Conservation (phyloP, 2,888 invertebrate genomes). For the Lasioglossum vierecki region DNA sequence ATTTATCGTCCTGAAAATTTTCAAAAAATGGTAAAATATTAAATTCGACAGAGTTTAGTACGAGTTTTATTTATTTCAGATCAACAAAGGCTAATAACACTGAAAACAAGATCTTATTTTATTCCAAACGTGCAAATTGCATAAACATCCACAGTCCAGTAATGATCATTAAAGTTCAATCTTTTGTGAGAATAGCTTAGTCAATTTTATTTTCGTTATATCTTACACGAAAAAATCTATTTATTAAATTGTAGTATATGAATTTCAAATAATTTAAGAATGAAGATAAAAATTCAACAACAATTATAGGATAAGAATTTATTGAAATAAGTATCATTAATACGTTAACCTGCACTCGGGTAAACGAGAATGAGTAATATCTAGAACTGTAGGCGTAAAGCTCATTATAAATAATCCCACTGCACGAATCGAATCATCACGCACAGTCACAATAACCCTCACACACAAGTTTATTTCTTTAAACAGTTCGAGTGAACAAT, state of each 20-base stretch:
- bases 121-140: too few relatives aligned
- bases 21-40: too few relatives aligned
- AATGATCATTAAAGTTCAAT: too few relatives aligned
- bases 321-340: background rate
- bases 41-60: too few relatives aligned
- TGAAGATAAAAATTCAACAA: background rate
- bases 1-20: too few relatives aligned
- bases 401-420: constrained; percentile 12
- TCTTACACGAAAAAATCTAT: background rate
- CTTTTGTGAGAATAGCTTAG: background rate
- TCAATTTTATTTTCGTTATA: background rate
- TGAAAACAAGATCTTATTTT: too few relatives aligned
- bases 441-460: constrained; percentile 20
- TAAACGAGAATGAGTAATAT: background rate
- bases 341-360: background rate
- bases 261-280: background rate
- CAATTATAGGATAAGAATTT: background rate
- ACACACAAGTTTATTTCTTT: constrained; percentile 53
- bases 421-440: constrained; percentile 15
- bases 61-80: too few relatives aligned
- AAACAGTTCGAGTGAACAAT: constrained; percentile 44
- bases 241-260: background rate
- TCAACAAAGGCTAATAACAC: too few relatives aligned
- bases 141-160: too few relatives aligned
- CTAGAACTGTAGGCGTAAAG: background rate